Evolutionary conservation across 2,797 vertebrate species (phyloP), one percentile per base, ranked within the genome.

Genomic region (Myripristis murdjan): DNA sequence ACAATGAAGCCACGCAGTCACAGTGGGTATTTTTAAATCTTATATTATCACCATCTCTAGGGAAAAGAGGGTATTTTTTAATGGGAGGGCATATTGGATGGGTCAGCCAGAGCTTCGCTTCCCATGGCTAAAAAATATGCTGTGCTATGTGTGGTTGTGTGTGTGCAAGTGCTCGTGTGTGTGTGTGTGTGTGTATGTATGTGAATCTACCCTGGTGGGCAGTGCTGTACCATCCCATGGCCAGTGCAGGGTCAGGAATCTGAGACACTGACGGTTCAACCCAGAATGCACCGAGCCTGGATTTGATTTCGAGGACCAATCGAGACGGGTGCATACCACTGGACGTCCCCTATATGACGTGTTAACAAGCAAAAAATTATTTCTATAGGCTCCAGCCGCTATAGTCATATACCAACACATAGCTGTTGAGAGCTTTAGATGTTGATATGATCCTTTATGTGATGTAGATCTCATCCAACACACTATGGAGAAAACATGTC

Each of bases 11-110:
- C 15, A 55, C 73, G 63, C 31, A 24, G 31, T 67, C 53, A 83
- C 28, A 74, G 39, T 35, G 37, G 31, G n/a, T 61, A 55, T 70
- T 72, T 82, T 68, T 66, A 35, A 60, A 69, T 63, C 49, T 7
- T 47, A 43, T 52, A 75, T 66, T 53, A 64, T 49, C 58, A 64
- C 12, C 48, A 23, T 57, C 64, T 59, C 57, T 24, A n/a, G 26
- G 51, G 64, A 59, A 37, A 69, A 44, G 15, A 48, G 8, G 11
- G 6, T 28, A 5, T 2, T 44, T 24, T 2, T 51, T 68, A 62
- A 24, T 55, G 49, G 6, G 31, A 37, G 11, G 52, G n/a, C 24
- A 62, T 18, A 20, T 20, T 41, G 3, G 24, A 58, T 41, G 11
- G 6, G 28, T 79, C 63, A 73, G 6, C 1, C 14, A 52, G 52